Evolutionary conservation across 2,797 vertebrate genomes (phyloP), one percentile per base, ranked within the genome.

Genomic region (Sciurus vulgaris): DNA sequence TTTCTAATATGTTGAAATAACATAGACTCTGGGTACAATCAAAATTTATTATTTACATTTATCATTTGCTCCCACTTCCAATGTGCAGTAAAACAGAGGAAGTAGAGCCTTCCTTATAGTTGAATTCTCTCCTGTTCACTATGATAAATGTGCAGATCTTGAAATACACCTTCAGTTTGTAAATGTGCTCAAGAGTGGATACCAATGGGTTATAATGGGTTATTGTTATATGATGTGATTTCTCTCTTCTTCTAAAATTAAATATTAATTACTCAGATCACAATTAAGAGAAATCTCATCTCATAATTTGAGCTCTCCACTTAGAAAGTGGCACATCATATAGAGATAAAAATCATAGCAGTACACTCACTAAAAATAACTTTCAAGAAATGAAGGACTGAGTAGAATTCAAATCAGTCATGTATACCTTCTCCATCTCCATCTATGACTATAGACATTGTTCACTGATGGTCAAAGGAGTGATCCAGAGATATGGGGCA

Each of bases 261-360:
- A 93, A 76, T 72, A 33, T 79, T 85, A 8, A 73, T 89, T 61
- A 91, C 15, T 18, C 7, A 72, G 30, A 92, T 92, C 12, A 91
- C 26, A 90, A 73, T 65, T 70, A 78, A 96, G 69, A 96, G 18
- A 91, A 81, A 47, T 84, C 35, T 89, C 63, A 70, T 77, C 3
- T 86, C 51, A 77, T 77, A 15, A 86, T 83, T 89, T 93, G 51
- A 95, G 72, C 73, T 33, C 7, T 85, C 12, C 12, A 74, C 15
- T 74, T 79, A 91, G n/a, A 89, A 94, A 95, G 20, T 76, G 15
- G 15, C 24, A 93, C 85, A 12, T 81, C 61, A 76, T 18, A 65
- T 35, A 18, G 35, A 92, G n/a, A 84, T 22, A 83, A 88, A 94
- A 93, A 51, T 44, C 3, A 54, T 82, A 47, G 7, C 33, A 70